Evolutionary conservation across 2,797 vertebrate genomes (phyloP), one percentile per base, ranked within the genome.

Genomic region (Coracias cyanogaster): DNA sequence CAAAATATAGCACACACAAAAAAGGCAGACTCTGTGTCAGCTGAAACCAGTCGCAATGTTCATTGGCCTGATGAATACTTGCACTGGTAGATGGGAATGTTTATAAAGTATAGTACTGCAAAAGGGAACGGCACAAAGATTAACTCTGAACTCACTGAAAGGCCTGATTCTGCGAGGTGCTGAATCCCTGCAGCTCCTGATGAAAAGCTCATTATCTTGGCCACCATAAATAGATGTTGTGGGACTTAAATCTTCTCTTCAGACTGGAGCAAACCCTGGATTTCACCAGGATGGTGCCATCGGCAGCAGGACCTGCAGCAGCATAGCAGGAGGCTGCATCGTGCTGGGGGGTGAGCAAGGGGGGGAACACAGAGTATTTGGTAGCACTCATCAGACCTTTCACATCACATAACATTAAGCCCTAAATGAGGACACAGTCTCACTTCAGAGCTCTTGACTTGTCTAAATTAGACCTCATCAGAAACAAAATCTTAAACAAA

Each of bases 361-460:
- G 39, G 20, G 39, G 26, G 2, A 58, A 0, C 43, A 17, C 0
- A 0, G 17, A 17, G 28, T 29, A 8, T 37, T 67, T 7, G 4
- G 11, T 4, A 37, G 28, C 48, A 4, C 24, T n/a, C 24, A 3
- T 58, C 71, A 90, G 41, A 77, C 21, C 26, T 54, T 46, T 20
- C 73, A 22, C 41, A 41, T 60, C 46, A 55, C 55, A 14, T 55
- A n/a, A 28, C 13, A 60, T 12, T 45, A 31, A 82, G 7, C 24
- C 12, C 35, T 79, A 82, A 82, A 37, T 7, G 21, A 90, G 17
- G 54, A 8, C 65, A 67, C 4, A 5, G 51, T 13, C 64, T 77
- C 33, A 31, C 10, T 64, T 86, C 6, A 20, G 35, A 90, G 46
- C 33, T 66, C 62, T 52, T 62, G 58, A 22, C 73, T 62, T 71